A percentile compares a stretch with the other conserved stretches of the same genome.
These are phyloP conservation scores for Archilochus colubris DNA, from an alignment of 2,113 vertebrate genomes.

Conservation along the genomic window DNA sequence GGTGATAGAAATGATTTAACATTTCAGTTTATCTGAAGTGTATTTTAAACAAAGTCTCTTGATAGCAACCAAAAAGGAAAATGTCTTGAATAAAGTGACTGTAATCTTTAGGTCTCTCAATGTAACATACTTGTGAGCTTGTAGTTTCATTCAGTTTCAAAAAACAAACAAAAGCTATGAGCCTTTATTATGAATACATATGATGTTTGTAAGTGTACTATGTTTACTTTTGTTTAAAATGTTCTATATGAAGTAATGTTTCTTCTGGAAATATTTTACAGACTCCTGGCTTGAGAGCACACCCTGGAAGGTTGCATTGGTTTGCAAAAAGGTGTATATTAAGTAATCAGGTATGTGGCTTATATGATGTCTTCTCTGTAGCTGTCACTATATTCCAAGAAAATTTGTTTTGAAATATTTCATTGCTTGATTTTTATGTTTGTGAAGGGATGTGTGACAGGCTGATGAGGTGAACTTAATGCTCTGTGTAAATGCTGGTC, in stretches of 20 bases:
- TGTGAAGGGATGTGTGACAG: neutral
- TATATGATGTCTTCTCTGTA: neutral
- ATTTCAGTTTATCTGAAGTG: neutral
- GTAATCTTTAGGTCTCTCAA: neutral
- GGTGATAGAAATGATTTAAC: neutral
- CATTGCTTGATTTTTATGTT: neutral
- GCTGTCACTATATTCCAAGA: neutral
- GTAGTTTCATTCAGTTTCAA: neutral
- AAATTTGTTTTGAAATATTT: conserved; percentile 28
- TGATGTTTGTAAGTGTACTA: neutral
- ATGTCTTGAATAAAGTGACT: neutral
- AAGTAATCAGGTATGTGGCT: conserved; percentile 79
- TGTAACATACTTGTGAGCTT: neutral
- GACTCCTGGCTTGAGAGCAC: conserved; percentile 92
- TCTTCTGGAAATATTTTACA: conserved; percentile 66
- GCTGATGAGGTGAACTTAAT: conserved; percentile 39
- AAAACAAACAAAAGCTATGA: neutral
- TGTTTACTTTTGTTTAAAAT: neutral
- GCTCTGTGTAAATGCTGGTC: neutral
- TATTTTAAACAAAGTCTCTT: neutral
- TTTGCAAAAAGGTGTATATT: conserved; percentile 86
- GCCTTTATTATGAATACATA: neutral
- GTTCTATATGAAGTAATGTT: neutral
- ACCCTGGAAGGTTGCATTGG: conserved; percentile 84
- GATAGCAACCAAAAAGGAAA: neutral